Conservation (phyloP, 2,797 vertebrate genomes). For the Amniataba percoides region DNA sequence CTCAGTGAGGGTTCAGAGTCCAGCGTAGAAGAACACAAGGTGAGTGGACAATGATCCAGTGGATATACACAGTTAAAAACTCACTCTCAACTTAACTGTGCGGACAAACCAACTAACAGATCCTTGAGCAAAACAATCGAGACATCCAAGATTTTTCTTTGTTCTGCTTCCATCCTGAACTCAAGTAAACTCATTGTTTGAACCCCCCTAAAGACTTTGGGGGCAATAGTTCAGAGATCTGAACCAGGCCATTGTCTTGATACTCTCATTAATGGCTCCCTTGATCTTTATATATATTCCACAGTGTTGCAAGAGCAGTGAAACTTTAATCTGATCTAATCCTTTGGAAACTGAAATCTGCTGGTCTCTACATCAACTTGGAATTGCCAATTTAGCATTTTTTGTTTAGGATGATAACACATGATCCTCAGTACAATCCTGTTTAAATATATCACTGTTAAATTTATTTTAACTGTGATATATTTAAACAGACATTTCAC, state of each 20-base stretch:
- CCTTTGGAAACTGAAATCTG: background rate
- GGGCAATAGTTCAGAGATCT: background rate
- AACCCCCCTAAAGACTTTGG: background rate
- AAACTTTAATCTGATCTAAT: background rate
- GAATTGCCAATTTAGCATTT: background rate
- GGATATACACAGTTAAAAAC: background rate
- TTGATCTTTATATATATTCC: background rate
- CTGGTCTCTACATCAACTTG: background rate
- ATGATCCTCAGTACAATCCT: background rate
- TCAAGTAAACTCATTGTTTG: background rate
- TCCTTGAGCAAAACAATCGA: slow-evolving; percentile 1
- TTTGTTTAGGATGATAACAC: too few species aligned
- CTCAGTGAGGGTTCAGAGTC: slow-evolving; percentile 98
- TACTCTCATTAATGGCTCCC: background rate
- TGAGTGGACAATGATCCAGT: slow-evolving; percentile 15
- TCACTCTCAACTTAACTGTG: background rate
- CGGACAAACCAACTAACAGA: background rate
- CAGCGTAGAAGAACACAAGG: slow-evolving; percentile 93
- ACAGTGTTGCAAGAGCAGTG: background rate
- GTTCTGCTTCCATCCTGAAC: background rate
- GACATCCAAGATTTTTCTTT: background rate
- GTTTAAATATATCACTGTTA: background rate
- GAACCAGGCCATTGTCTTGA: background rate
- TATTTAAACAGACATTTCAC: too few species aligned
- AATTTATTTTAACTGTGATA: too few species aligned